Conservation (phyloP, 2,888 invertebrate species). For the Girardia tigrina region DNA sequence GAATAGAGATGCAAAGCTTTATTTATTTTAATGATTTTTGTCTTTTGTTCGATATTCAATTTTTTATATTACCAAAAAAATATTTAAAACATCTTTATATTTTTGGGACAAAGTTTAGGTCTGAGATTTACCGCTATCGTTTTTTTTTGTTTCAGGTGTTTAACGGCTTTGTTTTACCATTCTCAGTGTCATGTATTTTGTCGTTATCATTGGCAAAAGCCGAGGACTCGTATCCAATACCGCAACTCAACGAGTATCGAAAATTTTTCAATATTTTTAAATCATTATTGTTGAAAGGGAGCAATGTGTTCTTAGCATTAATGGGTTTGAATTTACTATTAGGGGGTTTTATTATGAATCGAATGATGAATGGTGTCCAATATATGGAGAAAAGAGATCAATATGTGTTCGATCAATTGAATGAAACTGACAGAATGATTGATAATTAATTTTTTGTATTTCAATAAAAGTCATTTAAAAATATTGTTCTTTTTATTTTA, state of each 20-base stretch:
- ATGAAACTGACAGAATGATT: neutral
- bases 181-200: no score
- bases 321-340: neutral
- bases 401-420: neutral
- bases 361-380: neutral
- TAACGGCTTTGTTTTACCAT: no score
- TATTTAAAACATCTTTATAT: no score
- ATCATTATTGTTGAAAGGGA: neutral
- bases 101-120: no score
- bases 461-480: neutral
- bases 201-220: neutral
- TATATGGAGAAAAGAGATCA: neutral
- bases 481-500: neutral
- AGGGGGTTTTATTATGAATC: neutral
- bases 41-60: no score
- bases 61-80: no score
- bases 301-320: neutral
- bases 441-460: neutral
- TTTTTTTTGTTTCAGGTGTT: no score
- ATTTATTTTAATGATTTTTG: no score
- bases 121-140: no score
- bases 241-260: neutral
- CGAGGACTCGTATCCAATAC: constrained; percentile 18
- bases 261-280: neutral
- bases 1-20: no score